Evolutionary conservation across 1,140 invertebrate genomes (phyloP).

Genomic region (Magallana gigas): DNA sequence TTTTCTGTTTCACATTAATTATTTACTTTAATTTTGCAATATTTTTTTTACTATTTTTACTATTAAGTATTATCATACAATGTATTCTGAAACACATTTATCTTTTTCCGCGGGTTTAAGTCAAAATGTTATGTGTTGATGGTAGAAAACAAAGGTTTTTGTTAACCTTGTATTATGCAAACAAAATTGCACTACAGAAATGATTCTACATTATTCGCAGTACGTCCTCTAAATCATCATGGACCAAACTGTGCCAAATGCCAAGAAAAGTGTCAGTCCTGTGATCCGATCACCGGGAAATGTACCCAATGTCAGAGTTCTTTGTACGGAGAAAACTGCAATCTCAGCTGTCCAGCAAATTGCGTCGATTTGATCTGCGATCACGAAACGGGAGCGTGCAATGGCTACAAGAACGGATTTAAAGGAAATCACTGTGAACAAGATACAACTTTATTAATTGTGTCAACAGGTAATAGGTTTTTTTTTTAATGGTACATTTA

Average conservation of each 20-base stretch:
- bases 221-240: background rate
- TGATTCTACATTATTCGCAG: background rate
- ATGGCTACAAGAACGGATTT: background rate
- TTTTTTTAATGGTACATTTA: too few species aligned
- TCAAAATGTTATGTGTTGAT: too few species aligned
- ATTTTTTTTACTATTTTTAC: background rate
- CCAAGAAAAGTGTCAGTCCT: background rate
- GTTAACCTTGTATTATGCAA: too few species aligned
- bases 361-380: background rate
- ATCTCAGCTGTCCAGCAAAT: background rate
- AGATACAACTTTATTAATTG: too few species aligned
- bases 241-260: conserved; percentile 6
- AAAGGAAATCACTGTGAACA: background rate
- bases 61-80: background rate
- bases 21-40: background rate
- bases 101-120: too few species aligned
- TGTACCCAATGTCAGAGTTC: background rate
- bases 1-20: background rate
- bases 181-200: too few species aligned
- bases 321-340: background rate
- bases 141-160: too few species aligned
- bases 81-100: too few species aligned
- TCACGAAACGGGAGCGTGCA: background rate
- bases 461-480: too few species aligned
- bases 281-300: background rate